Evolutionary conservation across 2,888 invertebrate genomes (phyloP), one percentile per base, ranked within the genome.

Genomic region (Drosophila paucipuncta): DNA sequence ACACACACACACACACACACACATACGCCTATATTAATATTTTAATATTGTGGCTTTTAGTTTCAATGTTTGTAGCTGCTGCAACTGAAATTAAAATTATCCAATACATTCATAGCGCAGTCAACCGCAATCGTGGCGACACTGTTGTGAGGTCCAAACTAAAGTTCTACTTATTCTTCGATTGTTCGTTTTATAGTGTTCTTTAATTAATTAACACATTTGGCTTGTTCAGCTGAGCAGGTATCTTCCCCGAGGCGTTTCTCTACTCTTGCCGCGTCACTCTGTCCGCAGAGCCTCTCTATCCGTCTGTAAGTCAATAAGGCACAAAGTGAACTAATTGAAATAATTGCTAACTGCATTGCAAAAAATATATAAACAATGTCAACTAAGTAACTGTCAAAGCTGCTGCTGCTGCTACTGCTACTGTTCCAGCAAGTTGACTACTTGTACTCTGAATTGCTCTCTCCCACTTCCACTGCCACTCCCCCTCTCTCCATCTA

Each of bases 261-360:
- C 30, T n/a, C 39, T 11, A 4, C 22, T 47, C 16, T 25, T 7
- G 22, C 13, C 13, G 13, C 31, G 22, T 31, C 10, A 9, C 22
- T 31, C 43, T 33, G 16, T 16, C 13, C 7, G 18, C 11, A 28
- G 37, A 5, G 11, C 10, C 43, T 7, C 37, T 53, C 39, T 2
- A 18, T 10, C 52, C 30, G 49, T 49, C 43, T 52, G 52, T 53
- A 54, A 80, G 80, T 76, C 80, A 80, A 80, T 80, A 73, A 76
- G 80, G 69, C 80, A 68, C 63, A 80, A 73, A 83, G 76, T 68
- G 65, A 85, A 72, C 73, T 83, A 82, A 85, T 82, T 82, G 81
- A 85, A 83, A 74, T 82, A 82, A 82, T 85, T 82, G 81, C 74
- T 65, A 68, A 49, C 68, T 72, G 86, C 77, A 77, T 85, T 77